A percentile compares a stretch with the other conserved stretches of the same genome.
Evolutionary conservation across 1,140 invertebrate genomes (phyloP).

Genomic region (Lucilia cuprina): DNA sequence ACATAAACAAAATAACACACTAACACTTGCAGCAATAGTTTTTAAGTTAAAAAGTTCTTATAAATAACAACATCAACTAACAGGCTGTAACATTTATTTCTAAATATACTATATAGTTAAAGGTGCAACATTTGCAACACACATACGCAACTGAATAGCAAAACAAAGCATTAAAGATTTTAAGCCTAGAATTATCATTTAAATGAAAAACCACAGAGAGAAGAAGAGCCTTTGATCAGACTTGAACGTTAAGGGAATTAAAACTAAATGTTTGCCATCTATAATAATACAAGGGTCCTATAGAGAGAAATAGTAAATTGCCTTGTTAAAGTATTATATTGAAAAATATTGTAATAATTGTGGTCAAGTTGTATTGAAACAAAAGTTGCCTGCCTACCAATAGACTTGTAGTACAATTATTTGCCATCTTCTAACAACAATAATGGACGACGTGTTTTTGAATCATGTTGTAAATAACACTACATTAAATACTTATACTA

Average conservation of each 20-base stretch:
- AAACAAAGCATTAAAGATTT: background rate
- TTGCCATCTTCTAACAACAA: background rate
- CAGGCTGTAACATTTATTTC: background rate
- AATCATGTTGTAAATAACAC: background rate
- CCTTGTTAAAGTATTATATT: background rate
- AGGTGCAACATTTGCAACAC: background rate
- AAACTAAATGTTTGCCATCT: background rate
- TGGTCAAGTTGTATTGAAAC: background rate
- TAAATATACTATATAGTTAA: background rate
- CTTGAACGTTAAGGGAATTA: background rate
- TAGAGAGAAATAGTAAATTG: background rate
- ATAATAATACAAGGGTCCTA: background rate
- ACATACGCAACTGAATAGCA: background rate
- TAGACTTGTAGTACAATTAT: slow-evolving; percentile 2
- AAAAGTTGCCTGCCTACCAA: background rate
- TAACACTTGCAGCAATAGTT: no score
- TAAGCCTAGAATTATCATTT: background rate
- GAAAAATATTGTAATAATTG: background rate
- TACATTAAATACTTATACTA: background rate
- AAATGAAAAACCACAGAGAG: background rate
- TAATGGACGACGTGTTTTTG: background rate
- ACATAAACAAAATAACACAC: background rate
- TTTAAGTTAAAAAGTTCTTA: background rate
- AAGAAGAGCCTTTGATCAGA: background rate
- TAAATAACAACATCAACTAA: background rate